Base-by-base conservation (phyloP, 2,888 invertebrate genomes). In the Lasioglossum leucozonium region DNA sequence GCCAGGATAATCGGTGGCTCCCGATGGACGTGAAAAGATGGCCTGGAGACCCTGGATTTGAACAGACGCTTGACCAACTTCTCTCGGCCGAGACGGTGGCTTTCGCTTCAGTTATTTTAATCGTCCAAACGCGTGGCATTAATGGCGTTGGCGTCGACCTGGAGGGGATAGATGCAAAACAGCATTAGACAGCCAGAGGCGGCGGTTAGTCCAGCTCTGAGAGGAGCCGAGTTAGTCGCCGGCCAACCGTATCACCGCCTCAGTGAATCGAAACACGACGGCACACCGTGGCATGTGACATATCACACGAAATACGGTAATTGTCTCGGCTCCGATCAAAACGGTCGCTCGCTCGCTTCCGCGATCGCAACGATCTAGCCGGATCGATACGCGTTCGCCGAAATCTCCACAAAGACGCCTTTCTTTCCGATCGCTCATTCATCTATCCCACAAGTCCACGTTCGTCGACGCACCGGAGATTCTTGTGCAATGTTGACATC, bases 201-300 rank as follows among this genome's bases (percentile, higher is more conserved):
- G 69, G 86, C 80, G 79, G 86, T 81, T 81, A 81, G 86, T 82
- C 82, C 78, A 58, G 83, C 84, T 80, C 79, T 86, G 82, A 79
- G 84, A 86, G 79, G n/a, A 26, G n/a, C 55, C 87, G 83, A 86
- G 71, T 4, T 84, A 81, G 83, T 83, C 80, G 83, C 26, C 77
- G 83, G 81, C 79, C 67, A 81, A 78, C 84, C 82, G 82, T 77
- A 78, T 80, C 79, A 74, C 74, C 82, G 86, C 86, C 83, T 86
- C 79, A 81, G 83, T 65, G 82, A 88, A 87, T 88, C 82, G 79
- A 87, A 88, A 79, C 55, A 55, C 84, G 80, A 77, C 84, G 58
- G 79, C 78, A 79, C 82, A 85, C 22, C 37, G 55, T 79, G 87
- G 90, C 90, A 90, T 86, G 90, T 90, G 90, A 90, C 86, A 87